Conservation (phyloP, 2,797 vertebrate species). For the Varecia variegata region DNA sequence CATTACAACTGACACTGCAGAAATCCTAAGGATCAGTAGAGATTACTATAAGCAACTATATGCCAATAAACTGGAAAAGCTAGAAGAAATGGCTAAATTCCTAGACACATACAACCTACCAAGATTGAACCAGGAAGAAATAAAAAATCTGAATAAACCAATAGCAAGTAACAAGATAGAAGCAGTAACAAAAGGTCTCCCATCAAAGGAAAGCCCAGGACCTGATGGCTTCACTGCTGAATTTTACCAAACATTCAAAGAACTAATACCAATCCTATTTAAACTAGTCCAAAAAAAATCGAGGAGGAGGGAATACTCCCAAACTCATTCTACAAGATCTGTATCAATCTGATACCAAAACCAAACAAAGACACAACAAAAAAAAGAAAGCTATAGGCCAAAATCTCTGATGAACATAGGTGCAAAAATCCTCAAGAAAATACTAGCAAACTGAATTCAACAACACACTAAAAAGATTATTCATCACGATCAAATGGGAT, state of each 20-base stretch:
- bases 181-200: not conserved
- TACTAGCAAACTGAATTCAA: not conserved
- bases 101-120: not conserved
- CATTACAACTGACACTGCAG: not conserved
- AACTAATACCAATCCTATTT: not conserved
- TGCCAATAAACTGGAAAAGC: not conserved
- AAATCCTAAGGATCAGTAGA: not conserved
- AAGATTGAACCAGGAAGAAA: not conserved
- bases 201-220: not conserved
- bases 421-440: not conserved
- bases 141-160: not conserved
- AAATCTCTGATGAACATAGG: not conserved
- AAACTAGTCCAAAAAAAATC: not conserved
- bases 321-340: too few species aligned
- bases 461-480: not conserved
- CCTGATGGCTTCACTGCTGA: not conserved
- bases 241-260: not conserved
- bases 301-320: too few species aligned
- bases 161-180: not conserved
- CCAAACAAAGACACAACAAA: not conserved
- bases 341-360: not conserved
- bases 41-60: not conserved
- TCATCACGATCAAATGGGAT: not conserved
- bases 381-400: not conserved
- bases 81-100: not conserved